phyloP scores from a whole-genome alignment of 2,888 invertebrate genomes.

The Trileptium ribeirensis region DNA sequence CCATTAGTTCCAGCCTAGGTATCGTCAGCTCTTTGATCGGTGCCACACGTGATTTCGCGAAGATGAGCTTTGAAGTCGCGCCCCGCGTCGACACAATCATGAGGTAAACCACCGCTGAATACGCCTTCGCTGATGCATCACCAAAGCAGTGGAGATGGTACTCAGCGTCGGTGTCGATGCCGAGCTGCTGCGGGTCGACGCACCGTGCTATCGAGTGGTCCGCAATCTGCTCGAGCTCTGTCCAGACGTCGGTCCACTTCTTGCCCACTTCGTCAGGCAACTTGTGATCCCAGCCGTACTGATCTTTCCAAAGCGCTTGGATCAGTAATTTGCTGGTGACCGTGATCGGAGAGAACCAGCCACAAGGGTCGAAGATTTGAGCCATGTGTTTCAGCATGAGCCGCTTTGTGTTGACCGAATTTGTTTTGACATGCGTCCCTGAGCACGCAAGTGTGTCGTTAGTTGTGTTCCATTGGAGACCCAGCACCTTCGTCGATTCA shows the following conservation, averaged over 20 bases:
- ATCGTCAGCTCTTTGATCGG: no score
- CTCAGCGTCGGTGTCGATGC: no score
- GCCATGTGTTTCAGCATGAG: slow-evolving; percentile 30
- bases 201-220: no score
- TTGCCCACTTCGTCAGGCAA: slow-evolving; percentile 22
- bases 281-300: slow-evolving; percentile 38
- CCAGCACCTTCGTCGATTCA: no score
- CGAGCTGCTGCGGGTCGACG: not conserved
- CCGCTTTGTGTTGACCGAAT: no score
- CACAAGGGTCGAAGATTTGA: slow-evolving; percentile 36
- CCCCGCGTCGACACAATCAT: not conserved
- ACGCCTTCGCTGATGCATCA: no score
- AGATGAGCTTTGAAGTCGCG: no score
- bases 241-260: no score
- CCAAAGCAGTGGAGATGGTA: no score
- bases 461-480: slow-evolving; percentile 14
- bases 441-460: slow-evolving; percentile 10
- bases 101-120: no score
- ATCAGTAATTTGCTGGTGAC: slow-evolving; percentile 37
- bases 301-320: slow-evolving; percentile 39
- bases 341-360: no score
- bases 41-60: no score
- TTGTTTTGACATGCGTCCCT: not conserved
- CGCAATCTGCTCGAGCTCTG: not conserved
- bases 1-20: slow-evolving; percentile 29